phyloP scores from a whole-genome alignment of 2,888 invertebrate genomes.

The Tetheella fluctuosa region DNA sequence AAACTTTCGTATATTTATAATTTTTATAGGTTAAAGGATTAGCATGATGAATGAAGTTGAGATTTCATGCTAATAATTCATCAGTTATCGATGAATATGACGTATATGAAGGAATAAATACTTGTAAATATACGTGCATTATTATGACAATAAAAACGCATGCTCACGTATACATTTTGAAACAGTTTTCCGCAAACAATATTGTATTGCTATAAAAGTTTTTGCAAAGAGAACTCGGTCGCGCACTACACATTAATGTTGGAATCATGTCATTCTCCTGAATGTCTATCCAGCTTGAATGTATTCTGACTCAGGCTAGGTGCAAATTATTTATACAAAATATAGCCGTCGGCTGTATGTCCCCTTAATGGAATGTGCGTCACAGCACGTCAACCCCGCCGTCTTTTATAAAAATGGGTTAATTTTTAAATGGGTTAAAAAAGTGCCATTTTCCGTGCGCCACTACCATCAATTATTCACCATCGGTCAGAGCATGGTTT shows the following conservation, averaged over 20 bases:
- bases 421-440: slow-evolving; percentile 60
- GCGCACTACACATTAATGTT: background rate
- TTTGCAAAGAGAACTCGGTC: background rate
- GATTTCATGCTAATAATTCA: no score
- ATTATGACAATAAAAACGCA: no score
- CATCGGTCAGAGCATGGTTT: slow-evolving; percentile 44
- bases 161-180: background rate
- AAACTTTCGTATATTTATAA: no score
- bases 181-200: background rate
- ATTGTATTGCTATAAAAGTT: background rate
- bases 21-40: no score
- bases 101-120: no score
- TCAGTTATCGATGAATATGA: no score
- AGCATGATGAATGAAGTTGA: no score
- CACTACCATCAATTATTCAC: slow-evolving; percentile 64
- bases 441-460: slow-evolving; percentile 59
- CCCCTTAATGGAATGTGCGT: slow-evolving; percentile 41
- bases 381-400: slow-evolving; percentile 36
- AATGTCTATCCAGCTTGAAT: slow-evolving; percentile 3
- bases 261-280: background rate
- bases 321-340: slow-evolving; percentile 43
- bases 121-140: no score
- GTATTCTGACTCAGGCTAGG: slow-evolving; percentile 20
- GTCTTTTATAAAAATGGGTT: slow-evolving; percentile 46
- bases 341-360: slow-evolving; percentile 22